Base-by-base conservation (phyloP, 1,140 invertebrate genomes). In the Paracyclopina nana region DNA sequence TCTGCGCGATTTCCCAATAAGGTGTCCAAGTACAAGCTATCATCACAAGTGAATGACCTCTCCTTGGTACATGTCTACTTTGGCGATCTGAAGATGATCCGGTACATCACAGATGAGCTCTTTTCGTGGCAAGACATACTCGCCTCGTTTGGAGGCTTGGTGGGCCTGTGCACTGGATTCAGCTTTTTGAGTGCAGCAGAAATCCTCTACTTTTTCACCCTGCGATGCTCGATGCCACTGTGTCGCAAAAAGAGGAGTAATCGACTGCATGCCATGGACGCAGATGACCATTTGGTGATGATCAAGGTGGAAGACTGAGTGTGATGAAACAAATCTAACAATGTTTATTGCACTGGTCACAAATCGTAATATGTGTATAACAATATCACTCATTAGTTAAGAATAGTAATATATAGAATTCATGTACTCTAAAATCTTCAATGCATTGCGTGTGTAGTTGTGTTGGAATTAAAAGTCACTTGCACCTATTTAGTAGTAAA, bases 171-270 rank as follows among this genome's bases (percentile, higher is more conserved):
- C 28, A 48, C 45, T 4, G 45, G 45, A 4, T 48, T 48, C 25
- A 48, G 45, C 27, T 48, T 48, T 44, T 48, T 78, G 48, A 72
- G 75, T 0, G 69, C 66, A 1, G 71, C 76, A 31, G 77, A 79
- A 58, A 62, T 78, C 30, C 20, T 76, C 4, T 72, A 78, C 50
- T 78, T 76, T 55, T 71, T 77, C 49, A 61, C 70, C 1, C 61
- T 73, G 54, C 61, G 71, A 11, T 24, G 16, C 18, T 16, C 28
- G 16, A 6, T 48, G 27, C 45, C 45, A 9, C 18, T 48, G 27
- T 48, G 45, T 28, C 45, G 45, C n/a, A 48, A 48, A 14, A 48
- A 48, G 30, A 28, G 45, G 14, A 48, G 16, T 8, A 28, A 48
- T 27, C 27, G 30, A 27, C 12, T 48, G 25, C n/a, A n/a, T n/a